Evolutionary conservation across 2,888 invertebrate species (phyloP), one percentile per base, ranked within the genome.

Genomic region (Clanis bilineata): DNA sequence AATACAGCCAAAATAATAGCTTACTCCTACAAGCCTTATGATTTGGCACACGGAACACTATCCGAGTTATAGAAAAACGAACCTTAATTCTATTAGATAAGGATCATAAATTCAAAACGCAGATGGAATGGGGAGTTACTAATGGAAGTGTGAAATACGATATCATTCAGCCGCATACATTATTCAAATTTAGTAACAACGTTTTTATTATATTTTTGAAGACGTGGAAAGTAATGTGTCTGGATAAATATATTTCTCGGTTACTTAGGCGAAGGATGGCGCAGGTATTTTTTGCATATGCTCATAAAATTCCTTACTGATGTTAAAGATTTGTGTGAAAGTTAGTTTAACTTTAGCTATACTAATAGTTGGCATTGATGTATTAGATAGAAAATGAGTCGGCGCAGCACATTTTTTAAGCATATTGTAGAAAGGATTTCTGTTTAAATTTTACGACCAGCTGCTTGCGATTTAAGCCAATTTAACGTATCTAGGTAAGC

Each of bases 121-220:
- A 68, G 62, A 65, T 58, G 62, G 69, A 71, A 69, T 71, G 71
- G 76, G 78, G 79, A 76, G 76, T 64, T 74, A 73, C 83, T 86
- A 87, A 87, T 87, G 86, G 86, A 85, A 83, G 79, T 80, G 76
- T 83, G 86, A 83, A 85, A 86, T 84, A 84, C 81, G 85, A 86
- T 86, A 85, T 74, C 85, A 76, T 80, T 79, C 62, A 72, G 74
- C 73, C 77, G 80, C 80, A 84, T 80, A 85, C 81, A 85, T 86
- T 86, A 86, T 87, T 85, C 81, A 85, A 86, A 86, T 86, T 85
- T 77, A 74, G 79, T 77, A 75, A 78, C 79, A 77, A 77, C 70
- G 70, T 77, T 79, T 83, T 77, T 83, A 77, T 80, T 73, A 74
- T 74, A 70, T 74, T 64, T 68, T 68, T 65, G 64, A 68, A 64